Percentiles rank a stretch among this genome's conserved stretches.
Conservation (phyloP, 2,113 vertebrate species). For the Thunnus maccoyii region DNA sequence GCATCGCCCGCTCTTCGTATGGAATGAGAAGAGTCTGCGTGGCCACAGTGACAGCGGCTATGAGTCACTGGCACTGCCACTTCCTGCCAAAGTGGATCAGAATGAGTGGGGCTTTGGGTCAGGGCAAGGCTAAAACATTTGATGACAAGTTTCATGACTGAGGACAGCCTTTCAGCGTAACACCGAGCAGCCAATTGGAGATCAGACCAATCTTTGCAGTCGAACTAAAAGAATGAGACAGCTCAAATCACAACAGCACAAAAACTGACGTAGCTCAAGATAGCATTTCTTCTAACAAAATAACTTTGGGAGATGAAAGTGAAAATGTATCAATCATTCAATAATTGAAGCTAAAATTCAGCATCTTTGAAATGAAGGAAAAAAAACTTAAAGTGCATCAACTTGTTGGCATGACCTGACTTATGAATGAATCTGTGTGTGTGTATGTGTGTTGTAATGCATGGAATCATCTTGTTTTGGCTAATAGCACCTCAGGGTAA, state of each 20-base stretch:
- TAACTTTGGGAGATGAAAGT: neutral
- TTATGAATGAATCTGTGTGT: constrained; percentile 14
- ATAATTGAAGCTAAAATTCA: neutral
- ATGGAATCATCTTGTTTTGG: constrained; percentile 19
- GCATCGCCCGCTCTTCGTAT: constrained; percentile 73
- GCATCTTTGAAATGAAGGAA: neutral
- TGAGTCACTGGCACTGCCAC: constrained; percentile 75
- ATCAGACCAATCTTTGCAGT: constrained; percentile 24
- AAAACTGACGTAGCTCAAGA: neutral
- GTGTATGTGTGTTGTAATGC: constrained; percentile 9
- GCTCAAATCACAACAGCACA: constrained; percentile 27
- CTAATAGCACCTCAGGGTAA: neutral
- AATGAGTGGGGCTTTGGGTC: constrained; percentile 67
- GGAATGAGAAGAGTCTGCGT: constrained; percentile 59
- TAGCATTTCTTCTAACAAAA: neutral
- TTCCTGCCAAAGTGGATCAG: constrained; percentile 76
- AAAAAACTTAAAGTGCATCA: neutral
- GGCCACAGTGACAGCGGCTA: constrained; percentile 65
- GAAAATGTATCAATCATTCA: constrained; percentile 4
- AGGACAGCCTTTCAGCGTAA: constrained; percentile 48
- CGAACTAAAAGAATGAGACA: constrained; percentile 32
- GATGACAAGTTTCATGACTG: constrained; percentile 47
- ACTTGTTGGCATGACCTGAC: constrained; percentile 6
- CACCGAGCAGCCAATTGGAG: constrained; percentile 28
- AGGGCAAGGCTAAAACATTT: constrained; percentile 56